Base-by-base conservation (phyloP, 2,113 vertebrate genomes). In the Aramus guarauna region DNA sequence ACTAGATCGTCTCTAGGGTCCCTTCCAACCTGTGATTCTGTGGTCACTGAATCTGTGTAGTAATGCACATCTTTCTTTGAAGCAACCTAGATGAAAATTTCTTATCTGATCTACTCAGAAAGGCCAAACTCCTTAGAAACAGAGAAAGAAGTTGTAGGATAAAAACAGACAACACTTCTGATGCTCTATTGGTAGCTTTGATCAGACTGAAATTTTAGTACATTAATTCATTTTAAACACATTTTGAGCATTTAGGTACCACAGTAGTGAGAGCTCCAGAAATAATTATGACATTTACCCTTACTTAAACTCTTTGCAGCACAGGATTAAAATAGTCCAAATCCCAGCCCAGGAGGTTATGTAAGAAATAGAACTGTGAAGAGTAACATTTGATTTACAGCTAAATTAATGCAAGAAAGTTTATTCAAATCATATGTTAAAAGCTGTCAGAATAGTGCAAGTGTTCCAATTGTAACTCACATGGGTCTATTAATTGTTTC, bases 391-490 rank as follows among this genome's bases (percentile, higher is more conserved):
- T 73, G 41, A 96, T 77, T 79, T 91, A 73, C 53, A 95, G n/a
- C 14, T 80, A 94, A 96, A 77, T 88, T 89, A 83, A 94, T 83
- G 17, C 13, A 91, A 24, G 4, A 87, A 81, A 53, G 43, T 90
- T 94, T 60, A 88, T 92, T 53, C 62, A 88, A 95, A 95, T 85
- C 36, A 13, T n/a, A 64, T 78, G 94, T 96, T 83, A 64, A 94
- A 95, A 94, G 34, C 52, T 95, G 55, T 85, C 74, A 90, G 73
- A 64, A 69, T 52, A 86, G 26, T 45, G 30, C 10, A 56, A 89
- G 37, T 58, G 20, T 77, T 82, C 50, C 45, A 84, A 2, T 48
- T 86, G 50, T 63, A 95, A 77, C 30, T 76, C 78, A 64, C 22
- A 30, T 9, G 41, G 32, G 48, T 74, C 47, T 96, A 64, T 74